Percentiles rank a stretch among this genome's conserved stretches.
These are phyloP conservation scores for Octopus bimaculoides DNA, from an alignment of 1,140 invertebrate genomes.

Conservation along the genomic window DNA sequence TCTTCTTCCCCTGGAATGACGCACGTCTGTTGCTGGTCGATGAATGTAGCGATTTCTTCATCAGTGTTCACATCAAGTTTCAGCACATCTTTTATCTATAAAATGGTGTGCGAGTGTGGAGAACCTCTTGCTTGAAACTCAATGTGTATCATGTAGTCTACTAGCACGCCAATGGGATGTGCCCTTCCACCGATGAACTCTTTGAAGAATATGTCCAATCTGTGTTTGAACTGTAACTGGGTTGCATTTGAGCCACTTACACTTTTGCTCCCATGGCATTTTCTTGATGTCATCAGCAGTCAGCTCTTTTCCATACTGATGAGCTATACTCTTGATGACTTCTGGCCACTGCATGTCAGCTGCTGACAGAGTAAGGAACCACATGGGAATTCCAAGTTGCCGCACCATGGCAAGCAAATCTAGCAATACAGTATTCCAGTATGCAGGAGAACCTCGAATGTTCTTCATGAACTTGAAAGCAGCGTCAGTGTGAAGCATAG, in stretches of 20 bases:
- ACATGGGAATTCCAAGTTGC: no score
- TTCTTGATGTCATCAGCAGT: not conserved
- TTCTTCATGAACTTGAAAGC: slow-evolving; percentile 25
- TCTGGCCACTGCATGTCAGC: slow-evolving; percentile 26
- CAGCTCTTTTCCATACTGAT: slow-evolving; percentile 18
- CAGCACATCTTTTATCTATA: no score
- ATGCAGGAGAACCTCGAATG: slow-evolving; percentile 25
- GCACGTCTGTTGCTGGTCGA: no score
- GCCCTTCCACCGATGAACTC: slow-evolving; percentile 17
- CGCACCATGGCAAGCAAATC: slow-evolving; percentile 25
- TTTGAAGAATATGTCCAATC: slow-evolving; percentile 22
- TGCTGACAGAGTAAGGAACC: slow-evolving; percentile 28
- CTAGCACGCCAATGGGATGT: slow-evolving; percentile 22
- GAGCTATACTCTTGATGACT: slow-evolving; percentile 21
- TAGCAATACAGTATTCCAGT: slow-evolving; percentile 28
- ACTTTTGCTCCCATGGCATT: slow-evolving; percentile 25
- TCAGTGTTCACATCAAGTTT: no score
- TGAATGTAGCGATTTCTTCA: no score
- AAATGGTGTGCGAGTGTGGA: no score
- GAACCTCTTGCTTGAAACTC: no score
- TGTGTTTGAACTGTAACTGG: slow-evolving; percentile 25
- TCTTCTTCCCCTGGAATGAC: no score
- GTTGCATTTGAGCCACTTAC: slow-evolving; percentile 19
- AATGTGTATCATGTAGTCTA: not conserved
- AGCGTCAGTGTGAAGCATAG: slow-evolving; percentile 18